phyloP scores from a whole-genome alignment of 1,140 invertebrate genomes.

The Macrobrachium nipponense region DNA sequence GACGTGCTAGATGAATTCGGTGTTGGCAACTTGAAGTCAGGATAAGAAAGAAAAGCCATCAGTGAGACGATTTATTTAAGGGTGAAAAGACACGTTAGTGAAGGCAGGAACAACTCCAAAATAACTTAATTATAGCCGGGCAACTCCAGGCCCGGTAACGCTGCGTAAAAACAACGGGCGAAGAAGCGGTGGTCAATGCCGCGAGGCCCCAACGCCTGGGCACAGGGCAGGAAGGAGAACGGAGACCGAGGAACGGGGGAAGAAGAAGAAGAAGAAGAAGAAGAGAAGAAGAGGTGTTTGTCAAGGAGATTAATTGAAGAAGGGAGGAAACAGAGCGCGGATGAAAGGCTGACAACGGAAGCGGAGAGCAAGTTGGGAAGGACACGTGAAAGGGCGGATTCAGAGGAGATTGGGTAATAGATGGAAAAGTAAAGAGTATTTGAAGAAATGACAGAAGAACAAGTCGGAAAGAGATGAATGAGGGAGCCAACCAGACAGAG shows the following conservation, averaged over 20 bases:
- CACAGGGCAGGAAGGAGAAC: neutral
- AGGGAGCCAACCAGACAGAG: neutral
- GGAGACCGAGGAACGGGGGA: neutral
- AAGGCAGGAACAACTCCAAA: conserved; percentile 7
- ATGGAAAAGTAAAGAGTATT: too few relatives aligned
- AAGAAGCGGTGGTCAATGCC: neutral
- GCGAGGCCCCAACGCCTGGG: neutral
- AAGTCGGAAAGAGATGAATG: neutral
- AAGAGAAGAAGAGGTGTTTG: neutral
- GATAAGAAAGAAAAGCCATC: neutral
- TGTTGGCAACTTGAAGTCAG: too few relatives aligned
- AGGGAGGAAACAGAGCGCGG: neutral
- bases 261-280: neutral
- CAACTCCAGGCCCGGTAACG: neutral
- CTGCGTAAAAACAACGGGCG: conserved; percentile 6
- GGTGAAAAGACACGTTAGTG: conserved; percentile 17
- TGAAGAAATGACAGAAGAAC: neutral
- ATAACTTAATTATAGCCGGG: conserved; percentile 51
- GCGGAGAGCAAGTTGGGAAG: neutral
- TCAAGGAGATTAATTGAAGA: neutral
- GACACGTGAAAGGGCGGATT: too few relatives aligned
- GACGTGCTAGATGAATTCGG: too few relatives aligned
- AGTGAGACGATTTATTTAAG: neutral
- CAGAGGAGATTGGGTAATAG: too few relatives aligned
- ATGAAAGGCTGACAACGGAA: neutral